phyloP scores from a whole-genome alignment of 1,140 invertebrate species.

The Ridgeia piscesae region DNA sequence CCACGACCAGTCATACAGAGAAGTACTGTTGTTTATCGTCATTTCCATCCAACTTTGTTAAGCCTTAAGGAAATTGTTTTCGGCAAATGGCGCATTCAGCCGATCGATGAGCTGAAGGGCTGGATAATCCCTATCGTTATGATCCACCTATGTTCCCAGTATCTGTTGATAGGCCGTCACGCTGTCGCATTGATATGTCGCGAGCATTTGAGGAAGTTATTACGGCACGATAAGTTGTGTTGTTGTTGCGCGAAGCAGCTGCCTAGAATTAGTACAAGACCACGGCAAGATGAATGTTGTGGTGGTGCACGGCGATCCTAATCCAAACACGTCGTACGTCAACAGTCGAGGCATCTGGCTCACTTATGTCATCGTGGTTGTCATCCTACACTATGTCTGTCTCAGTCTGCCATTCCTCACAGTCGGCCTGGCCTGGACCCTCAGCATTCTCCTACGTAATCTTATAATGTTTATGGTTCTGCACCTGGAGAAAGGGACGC shows the following conservation, averaged over 20 bases:
- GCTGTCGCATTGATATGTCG: no score
- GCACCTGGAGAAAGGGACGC: conserved; percentile 72
- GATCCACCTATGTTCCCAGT: no score
- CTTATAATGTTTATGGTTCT: conserved; percentile 67
- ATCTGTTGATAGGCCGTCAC: no score
- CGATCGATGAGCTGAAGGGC: no score
- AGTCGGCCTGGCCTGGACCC: conserved; percentile 70
- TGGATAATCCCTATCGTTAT: no score
- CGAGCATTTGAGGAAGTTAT: conserved; percentile 6
- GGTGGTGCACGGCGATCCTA: conserved; percentile 68
- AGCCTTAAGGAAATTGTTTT: no score
- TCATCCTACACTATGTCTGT: conserved; percentile 67
- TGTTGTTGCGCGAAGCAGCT: neutral
- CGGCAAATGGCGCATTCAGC: no score
- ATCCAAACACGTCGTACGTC: conserved; percentile 72
- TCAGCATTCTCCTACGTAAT: conserved; percentile 73
- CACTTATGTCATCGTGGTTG: conserved; percentile 66
- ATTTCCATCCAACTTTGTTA: no score
- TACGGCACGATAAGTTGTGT: neutral
- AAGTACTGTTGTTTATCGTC: no score
- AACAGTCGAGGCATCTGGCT: conserved; percentile 72
- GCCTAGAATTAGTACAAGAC: neutral
- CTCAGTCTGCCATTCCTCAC: conserved; percentile 69
- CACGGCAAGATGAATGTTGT: conserved; percentile 63
- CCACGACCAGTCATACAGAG: no score